Evolutionary conservation across 2,888 invertebrate genomes (phyloP).

Genomic region (Agriotes lineatus): DNA sequence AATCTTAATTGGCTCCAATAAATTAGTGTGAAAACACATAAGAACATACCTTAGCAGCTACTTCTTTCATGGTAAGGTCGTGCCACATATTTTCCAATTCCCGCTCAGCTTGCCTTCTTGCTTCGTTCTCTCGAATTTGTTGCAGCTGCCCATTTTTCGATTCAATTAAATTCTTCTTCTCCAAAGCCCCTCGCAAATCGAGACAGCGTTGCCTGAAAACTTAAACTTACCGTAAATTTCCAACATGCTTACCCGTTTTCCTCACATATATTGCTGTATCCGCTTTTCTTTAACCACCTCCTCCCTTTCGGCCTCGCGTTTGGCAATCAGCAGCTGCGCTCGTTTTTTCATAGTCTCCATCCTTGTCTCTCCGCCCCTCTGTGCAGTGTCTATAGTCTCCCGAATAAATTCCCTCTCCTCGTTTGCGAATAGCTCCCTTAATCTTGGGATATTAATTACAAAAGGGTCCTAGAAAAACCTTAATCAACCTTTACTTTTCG

Average conservation of each 20-base stretch:
- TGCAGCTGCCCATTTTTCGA: constrained; percentile 70
- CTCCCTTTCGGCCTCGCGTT: constrained; percentile 69
- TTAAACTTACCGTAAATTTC: too few species aligned
- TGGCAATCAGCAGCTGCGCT: constrained; percentile 66
- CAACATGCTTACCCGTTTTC: too few species aligned
- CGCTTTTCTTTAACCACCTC: constrained; percentile 66
- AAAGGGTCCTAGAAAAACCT: neutral
- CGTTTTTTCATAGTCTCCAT: constrained; percentile 69
- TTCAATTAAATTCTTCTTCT: constrained; percentile 68
- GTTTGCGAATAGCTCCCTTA: constrained; percentile 64
- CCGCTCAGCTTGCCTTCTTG: constrained; percentile 67
- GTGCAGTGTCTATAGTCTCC: constrained; percentile 70
- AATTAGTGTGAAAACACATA: too few species aligned
- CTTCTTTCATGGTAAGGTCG: constrained; percentile 71
- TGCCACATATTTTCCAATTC: constrained; percentile 75
- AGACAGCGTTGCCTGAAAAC: constrained; percentile 64
- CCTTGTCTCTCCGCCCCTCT: constrained; percentile 66
- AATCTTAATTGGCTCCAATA: too few species aligned
- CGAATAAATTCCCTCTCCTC: constrained; percentile 70
- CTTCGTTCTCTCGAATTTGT: constrained; percentile 73
- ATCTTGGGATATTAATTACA: constrained; percentile 57
- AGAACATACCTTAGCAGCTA: constrained; percentile 68
- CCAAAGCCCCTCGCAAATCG: constrained; percentile 66
- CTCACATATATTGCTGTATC: constrained; percentile 64
- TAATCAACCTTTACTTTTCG: constrained; percentile 53